A percentile compares a stretch with the other conserved stretches of the same genome.
These are phyloP conservation scores for Microplitis deprimator DNA, from an alignment of 2,888 invertebrate genomes.

Conservation along the genomic window DNA sequence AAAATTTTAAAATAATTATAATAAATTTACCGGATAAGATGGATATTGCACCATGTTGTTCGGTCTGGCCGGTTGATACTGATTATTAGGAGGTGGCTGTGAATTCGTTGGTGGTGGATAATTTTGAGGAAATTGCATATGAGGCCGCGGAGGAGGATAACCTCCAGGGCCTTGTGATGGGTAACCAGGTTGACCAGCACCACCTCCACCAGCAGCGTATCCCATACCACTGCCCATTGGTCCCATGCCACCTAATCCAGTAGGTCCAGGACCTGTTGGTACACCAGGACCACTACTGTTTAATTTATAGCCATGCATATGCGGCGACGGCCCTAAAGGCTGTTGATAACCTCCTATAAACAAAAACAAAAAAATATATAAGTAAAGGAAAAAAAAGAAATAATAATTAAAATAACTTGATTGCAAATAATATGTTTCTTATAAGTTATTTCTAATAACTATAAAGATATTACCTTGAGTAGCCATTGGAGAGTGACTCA, in stretches of 20 bases:
- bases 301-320: conserved; percentile 78
- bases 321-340: conserved; percentile 76
- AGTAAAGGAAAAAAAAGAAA: not conserved
- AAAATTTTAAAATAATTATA: not conserved
- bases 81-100: conserved; percentile 68
- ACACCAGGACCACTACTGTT: conserved; percentile 70
- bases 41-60: conserved; percentile 70
- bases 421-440: too few species aligned
- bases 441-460: too few species aligned
- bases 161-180: conserved; percentile 63
- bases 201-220: conserved; percentile 63
- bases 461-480: conserved; percentile 71
- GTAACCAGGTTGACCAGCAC: conserved; percentile 73
- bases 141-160: conserved; percentile 72
- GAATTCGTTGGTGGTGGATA: conserved; percentile 67
- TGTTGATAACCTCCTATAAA: conserved; percentile 74
- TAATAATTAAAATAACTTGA: not conserved
- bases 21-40: conserved; percentile 63
- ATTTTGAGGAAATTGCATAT: conserved; percentile 71
- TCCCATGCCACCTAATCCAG: conserved; percentile 65
- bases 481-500: conserved; percentile 82
- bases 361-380: not conserved
- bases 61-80: conserved; percentile 68
- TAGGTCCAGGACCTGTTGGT: conserved; percentile 73
- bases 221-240: conserved; percentile 62